Conservation (phyloP, 2,888 invertebrate species). For the Netelia fuscicornis region DNA sequence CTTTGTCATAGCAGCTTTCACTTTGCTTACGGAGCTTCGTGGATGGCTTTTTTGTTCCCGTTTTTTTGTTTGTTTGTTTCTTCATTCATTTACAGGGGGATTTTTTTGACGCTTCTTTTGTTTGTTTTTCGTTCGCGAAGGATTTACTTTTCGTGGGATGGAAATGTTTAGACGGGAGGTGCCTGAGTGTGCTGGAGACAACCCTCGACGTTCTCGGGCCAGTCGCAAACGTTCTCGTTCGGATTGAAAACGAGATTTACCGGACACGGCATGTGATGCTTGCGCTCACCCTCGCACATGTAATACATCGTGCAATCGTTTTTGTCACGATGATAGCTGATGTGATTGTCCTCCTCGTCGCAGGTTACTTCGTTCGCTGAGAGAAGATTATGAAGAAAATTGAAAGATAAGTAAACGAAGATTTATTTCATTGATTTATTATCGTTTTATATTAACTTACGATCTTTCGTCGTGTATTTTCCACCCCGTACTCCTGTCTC, state of each 20-base stretch:
- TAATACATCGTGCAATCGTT: conserved; percentile 97
- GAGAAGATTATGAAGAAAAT: conserved; percentile 70
- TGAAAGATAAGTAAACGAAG: conserved; percentile 3
- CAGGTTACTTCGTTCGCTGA: conserved; percentile 95
- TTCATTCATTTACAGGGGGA: conserved; percentile 62
- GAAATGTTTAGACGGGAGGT: conserved; percentile 85
- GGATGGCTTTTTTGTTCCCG: conserved; percentile 17
- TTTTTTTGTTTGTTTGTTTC: conserved; percentile 65
- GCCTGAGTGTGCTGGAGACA: conserved; percentile 91
- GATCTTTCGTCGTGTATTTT: conserved; percentile 95
- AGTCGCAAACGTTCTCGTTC: conserved; percentile 97
- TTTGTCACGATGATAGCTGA: conserved; percentile 96
- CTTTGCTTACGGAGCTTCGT: conserved; percentile 5
- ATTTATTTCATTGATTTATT: conserved; percentile 3
- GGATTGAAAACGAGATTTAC: conserved; percentile 96
- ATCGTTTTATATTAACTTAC: conserved; percentile 87
- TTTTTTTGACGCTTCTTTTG: conserved; percentile 42
- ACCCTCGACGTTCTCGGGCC: conserved; percentile 97
- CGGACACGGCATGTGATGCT: conserved; percentile 98
- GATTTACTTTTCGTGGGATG: conserved; percentile 66
- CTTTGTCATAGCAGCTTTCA: conserved; percentile 4
- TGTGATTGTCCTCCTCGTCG: conserved; percentile 97
- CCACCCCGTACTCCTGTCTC: conserved; percentile 90
- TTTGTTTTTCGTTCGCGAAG: conserved; percentile 53
- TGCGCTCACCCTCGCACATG: conserved; percentile 98